Conservation (phyloP, 2,113 vertebrate species). For the Lampris megalopsis region DNA sequence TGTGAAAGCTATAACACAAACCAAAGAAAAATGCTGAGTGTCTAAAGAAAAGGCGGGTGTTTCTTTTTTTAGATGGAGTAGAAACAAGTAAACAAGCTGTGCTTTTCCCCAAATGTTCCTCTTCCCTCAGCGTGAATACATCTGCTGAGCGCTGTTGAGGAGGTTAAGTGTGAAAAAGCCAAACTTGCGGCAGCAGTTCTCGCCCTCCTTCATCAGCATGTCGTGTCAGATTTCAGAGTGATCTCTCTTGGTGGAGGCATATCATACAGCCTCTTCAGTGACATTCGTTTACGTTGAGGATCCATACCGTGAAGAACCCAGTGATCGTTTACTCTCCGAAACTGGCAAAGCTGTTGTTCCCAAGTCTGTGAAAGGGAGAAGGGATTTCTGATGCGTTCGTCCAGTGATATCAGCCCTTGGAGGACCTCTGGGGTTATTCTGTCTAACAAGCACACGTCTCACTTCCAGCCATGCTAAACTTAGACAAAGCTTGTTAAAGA, state of each 20-base stretch:
- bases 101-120: neutral
- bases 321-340: neutral
- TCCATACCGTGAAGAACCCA: too few relatives aligned
- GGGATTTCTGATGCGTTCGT: neutral
- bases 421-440: neutral
- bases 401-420: neutral
- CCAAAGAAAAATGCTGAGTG: too few relatives aligned
- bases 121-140: neutral
- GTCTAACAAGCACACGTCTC: neutral
- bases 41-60: too few relatives aligned
- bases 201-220: too few relatives aligned
- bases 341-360: neutral
- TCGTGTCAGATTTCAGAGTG: too few relatives aligned
- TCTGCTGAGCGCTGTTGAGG: constrained; percentile 3
- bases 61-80: neutral
- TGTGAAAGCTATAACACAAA: neutral
- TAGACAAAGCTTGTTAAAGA: neutral
- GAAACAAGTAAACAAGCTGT: neutral
- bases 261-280: too few relatives aligned
- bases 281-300: too few relatives aligned
- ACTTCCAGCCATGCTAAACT: constrained; percentile 4
- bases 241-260: too few relatives aligned
- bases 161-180: constrained; percentile 11
- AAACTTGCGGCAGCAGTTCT: too few relatives aligned
- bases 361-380: neutral